Base-by-base conservation (phyloP, 2,113 vertebrate species). In the Psephotus haematonotus region DNA sequence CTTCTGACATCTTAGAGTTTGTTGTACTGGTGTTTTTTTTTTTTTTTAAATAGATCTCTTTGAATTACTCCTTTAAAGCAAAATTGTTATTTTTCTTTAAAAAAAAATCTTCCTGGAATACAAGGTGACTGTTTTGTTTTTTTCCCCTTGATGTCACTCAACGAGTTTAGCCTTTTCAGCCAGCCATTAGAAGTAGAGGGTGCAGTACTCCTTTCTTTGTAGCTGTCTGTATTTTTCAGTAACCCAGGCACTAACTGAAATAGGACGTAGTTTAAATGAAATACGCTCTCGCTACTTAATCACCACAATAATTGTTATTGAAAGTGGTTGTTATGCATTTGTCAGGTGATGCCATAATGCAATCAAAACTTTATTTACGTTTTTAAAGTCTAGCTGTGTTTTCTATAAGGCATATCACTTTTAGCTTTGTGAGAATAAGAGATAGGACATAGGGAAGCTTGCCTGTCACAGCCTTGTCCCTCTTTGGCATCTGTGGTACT, bases 1-100 rank as follows among this genome's bases (percentile, higher is more conserved):
- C 85, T 95, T 96, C 89, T 80, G 71, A 95, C 88, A 91, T 96
- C 93, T 90, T 93, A 94, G 90, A 43, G 13, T 90, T 75, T 96
- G 88, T 95, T 96, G n/a, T 84, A 91, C 67, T 10, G 78, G 13
- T 41, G 25, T 71, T 59, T 17, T 92, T 88, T 65, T 39, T n/a
- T n/a, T n/a, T n/a, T n/a, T n/a, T n/a, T n/a, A 39, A 39, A 39
- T 39, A 39, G 39, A 39, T 71, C 0, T 71, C 13, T 92, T 75
- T 81, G 33, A 86, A 86, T 88, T 64, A 44, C 24, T 93, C 12
- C 6, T 64, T 72, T 80, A 77, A 88, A 91, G 41, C 29, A 44
- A 25, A 25, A 16, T 68, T 57, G n/a, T 71, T 83, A 6, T 44
- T 89, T 91, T 86, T 82, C 10, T 78, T 62, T 8, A 28, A 62